Percentiles rank a stretch among this genome's conserved stretches.
phyloP scores from a whole-genome alignment of 2,797 vertebrate species.

The Malurus splendens region DNA sequence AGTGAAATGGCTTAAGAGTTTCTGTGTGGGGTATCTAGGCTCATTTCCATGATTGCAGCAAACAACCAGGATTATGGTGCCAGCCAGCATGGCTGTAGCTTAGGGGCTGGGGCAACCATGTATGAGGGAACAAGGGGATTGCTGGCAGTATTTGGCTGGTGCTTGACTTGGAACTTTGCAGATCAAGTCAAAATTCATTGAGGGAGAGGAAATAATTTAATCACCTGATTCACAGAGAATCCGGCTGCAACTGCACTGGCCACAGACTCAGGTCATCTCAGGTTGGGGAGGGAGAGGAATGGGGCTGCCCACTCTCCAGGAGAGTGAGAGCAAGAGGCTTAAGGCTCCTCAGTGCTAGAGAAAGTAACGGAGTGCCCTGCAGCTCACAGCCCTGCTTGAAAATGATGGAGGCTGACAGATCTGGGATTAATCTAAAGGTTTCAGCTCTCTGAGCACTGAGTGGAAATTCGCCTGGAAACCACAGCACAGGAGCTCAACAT shows the following conservation, averaged over 20 bases:
- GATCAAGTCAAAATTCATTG: background rate
- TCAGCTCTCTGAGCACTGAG: constrained; percentile 53
- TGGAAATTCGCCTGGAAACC: constrained; percentile 64
- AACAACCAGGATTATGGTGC: background rate
- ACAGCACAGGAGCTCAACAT: background rate
- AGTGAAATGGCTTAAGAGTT: background rate
- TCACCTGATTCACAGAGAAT: background rate
- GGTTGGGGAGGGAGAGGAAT: constrained; percentile 2
- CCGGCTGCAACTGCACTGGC: background rate
- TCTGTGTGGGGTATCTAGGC: background rate
- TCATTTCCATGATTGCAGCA: background rate
- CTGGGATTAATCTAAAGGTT: constrained; percentile 66
- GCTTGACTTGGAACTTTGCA: background rate
- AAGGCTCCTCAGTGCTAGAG: constrained; percentile 25
- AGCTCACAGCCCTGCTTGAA: constrained; percentile 44
- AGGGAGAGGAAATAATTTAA: background rate
- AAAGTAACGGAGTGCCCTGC: constrained; percentile 31
- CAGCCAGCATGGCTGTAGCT: background rate
- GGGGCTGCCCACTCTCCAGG: constrained; percentile 14
- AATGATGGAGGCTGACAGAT: constrained; percentile 64
- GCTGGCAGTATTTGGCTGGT: background rate
- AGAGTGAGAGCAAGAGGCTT: constrained; percentile 36
- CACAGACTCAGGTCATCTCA: constrained; percentile 30
- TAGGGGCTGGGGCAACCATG: background rate
- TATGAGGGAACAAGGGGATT: background rate